Evolutionary conservation across 92 coral and sea anemone species (phyloP).

Genomic region (Chrysogorgia sp.): DNA sequence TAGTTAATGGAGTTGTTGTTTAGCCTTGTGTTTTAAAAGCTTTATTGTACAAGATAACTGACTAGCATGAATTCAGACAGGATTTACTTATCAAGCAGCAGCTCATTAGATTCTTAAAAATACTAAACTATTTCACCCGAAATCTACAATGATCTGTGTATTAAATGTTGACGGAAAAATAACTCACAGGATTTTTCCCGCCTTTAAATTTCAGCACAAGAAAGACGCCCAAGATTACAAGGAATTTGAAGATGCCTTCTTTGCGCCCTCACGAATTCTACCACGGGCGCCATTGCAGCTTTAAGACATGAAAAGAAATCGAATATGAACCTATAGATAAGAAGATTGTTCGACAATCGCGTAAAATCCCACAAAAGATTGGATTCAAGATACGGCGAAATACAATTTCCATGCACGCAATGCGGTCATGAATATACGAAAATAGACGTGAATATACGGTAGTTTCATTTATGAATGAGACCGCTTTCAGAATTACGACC

Average conservation of each 20-base stretch:
- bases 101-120: no score
- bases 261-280: constrained; percentile 28
- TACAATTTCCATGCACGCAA: constrained; percentile 5
- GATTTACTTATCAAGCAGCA: no score
- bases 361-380: background rate
- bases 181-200: background rate
- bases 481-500: no score
- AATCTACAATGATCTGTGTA: no score
- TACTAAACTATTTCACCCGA: no score
- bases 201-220: constrained; percentile 9
- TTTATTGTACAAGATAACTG: no score
- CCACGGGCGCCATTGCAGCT: constrained; percentile 30
- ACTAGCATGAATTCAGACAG: no score
- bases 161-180: no score
- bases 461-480: background rate
- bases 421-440: constrained; percentile 1
- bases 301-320: background rate
- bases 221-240: constrained; percentile 24
- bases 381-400: background rate
- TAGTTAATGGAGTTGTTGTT: background rate
- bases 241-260: constrained; percentile 41
- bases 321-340: background rate
- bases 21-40: background rate
- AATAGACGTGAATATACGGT: background rate
- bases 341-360: background rate